A percentile compares a stretch with the other conserved stretches of the same genome.
Evolutionary conservation across 2,113 vertebrate species (phyloP).

Genomic region (Emydocephalus ijimae): DNA sequence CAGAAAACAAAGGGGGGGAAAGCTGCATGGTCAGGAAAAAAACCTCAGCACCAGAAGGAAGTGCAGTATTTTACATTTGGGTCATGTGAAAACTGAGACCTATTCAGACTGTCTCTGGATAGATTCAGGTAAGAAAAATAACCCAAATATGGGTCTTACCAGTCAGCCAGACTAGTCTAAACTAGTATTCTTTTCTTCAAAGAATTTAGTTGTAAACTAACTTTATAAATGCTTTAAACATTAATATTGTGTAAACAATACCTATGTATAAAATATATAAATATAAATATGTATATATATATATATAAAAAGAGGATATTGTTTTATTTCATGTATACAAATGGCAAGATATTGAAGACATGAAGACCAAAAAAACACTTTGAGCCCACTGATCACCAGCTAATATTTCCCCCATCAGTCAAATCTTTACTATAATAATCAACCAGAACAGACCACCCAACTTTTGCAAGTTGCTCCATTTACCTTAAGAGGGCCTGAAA

Average conservation of each 20-base stretch:
- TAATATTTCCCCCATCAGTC: neutral
- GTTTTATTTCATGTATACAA: conserved; percentile 5
- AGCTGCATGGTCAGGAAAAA: neutral
- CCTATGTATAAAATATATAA: conserved; percentile 38
- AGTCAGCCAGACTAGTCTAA: neutral
- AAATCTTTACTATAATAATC: neutral
- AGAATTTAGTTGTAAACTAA: neutral
- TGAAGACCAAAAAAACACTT: neutral
- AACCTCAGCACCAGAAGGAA: neutral
- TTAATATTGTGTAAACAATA: conserved; percentile 31
- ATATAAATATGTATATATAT: conserved; percentile 24
- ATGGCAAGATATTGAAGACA: conserved; percentile 15
- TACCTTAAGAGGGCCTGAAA: too few species aligned
- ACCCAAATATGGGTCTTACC: neutral
- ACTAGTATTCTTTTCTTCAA: neutral
- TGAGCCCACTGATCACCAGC: neutral
- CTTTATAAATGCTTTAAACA: conserved; percentile 17
- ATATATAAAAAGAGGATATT: neutral
- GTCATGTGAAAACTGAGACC: neutral
- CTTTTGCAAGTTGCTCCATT: neutral
- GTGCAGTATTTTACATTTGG: too few species aligned
- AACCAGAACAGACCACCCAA: neutral
- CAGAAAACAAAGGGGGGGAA: fast-evolving
- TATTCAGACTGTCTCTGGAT: neutral
- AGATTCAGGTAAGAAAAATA: neutral